These are phyloP conservation scores for Hypolimnas misippus DNA, from an alignment of 2,888 invertebrate genomes.

Conservation along the genomic window DNA sequence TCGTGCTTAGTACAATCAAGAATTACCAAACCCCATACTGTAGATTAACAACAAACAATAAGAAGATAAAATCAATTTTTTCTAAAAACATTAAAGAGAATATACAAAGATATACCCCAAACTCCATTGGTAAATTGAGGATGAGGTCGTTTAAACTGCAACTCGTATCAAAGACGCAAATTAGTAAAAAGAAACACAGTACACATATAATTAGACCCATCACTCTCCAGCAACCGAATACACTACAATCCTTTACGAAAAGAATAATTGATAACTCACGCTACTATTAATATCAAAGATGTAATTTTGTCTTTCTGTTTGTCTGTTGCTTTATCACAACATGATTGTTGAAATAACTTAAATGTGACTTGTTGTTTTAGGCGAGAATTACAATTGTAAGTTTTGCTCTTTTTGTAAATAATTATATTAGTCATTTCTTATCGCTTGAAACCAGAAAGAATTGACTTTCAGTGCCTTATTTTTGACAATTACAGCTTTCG, in stretches of 20 bases:
- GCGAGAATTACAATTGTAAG: too few relatives aligned
- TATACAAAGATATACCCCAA: conserved; percentile 37
- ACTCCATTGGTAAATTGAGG: conserved; percentile 23
- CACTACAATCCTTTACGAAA: background rate
- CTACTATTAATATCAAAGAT: background rate
- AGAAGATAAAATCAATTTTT: conserved; percentile 1
- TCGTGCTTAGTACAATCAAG: too few relatives aligned
- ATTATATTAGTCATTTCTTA: too few relatives aligned
- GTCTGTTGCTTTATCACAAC: background rate
- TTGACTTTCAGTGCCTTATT: too few relatives aligned
- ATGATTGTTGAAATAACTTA: too few relatives aligned
- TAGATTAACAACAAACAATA: background rate
- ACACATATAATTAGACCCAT: conserved; percentile 23
- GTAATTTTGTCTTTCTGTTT: background rate
- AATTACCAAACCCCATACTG: too few relatives aligned
- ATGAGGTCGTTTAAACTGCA: conserved; percentile 28
- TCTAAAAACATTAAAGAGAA: background rate
- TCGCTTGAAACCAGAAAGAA: too few relatives aligned
- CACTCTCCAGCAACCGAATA: background rate
- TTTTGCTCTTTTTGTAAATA: too few relatives aligned
- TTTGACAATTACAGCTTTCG: too few relatives aligned
- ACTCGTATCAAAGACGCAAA: conserved; percentile 19
- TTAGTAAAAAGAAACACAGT: conserved; percentile 21
- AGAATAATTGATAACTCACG: conserved; percentile 21
- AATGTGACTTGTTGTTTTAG: too few relatives aligned